Evolutionary conservation across 35 echinoderm and acorn worm genomes (phyloP), one percentile per base, ranked within the genome.

Genomic region (Acanthaster planci): DNA sequence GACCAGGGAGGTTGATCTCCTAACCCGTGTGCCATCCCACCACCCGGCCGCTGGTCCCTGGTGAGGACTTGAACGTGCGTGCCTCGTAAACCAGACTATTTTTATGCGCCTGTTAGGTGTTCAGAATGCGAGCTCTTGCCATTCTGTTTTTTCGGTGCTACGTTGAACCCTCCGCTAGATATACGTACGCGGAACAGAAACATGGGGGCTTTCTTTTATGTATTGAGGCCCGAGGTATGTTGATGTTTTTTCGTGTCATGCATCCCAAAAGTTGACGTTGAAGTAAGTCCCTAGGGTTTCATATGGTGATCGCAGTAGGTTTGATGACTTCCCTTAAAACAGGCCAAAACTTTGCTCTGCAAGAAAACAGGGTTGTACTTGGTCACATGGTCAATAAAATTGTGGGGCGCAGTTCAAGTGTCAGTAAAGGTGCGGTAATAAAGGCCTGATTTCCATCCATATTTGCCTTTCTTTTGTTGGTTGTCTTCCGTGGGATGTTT

Each of bases 171-270:
- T 47, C 42, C 12, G 42, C 42, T 47, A 9, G 19, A 31, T 27
- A 72, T 36, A 34, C 21, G 64, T 72, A 72, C 4, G 42, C 64
- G 23, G 30, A 72, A 72, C 64, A 72, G 22, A 72, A 72, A 72
- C 64, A 72, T 29, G 34, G 42, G 42, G 42, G 14, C 30, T 72
- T 72, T 30, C 26, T 7, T 34, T 72, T 26, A 27, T 27, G 23
- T 29, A 26, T 72, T 72, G 2, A 72, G 22, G 23, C 64, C 64
- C 29, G 64, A 26, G 64, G 64, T 72, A 72, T 72, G 64, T 72
- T 72, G 64, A 72, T 72, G 64, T 72, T 72, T 72, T 72, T 72
- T 9, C 64, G 8, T 72, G 64, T 72, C 64, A 72, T 72, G 22
- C 64, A 72, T 72, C 31, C 34, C 2, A 34, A 47, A 72, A 26